Evolutionary conservation across 2,888 invertebrate species (phyloP), one percentile per base, ranked within the genome.

Genomic region (Sisyra terminalis): DNA sequence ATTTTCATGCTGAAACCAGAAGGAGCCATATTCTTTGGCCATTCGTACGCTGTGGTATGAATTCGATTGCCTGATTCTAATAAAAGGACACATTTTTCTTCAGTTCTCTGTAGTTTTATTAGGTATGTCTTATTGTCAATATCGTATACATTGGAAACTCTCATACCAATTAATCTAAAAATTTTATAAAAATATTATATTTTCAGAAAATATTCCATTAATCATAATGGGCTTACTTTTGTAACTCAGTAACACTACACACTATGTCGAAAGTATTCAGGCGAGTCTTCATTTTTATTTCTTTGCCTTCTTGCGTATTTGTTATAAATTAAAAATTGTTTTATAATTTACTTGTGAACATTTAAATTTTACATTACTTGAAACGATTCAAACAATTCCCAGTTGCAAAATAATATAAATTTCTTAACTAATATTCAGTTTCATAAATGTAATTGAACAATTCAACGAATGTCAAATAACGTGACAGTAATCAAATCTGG

Each of bases 1-100:
- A 98, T 69, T 85, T 98, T 99, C 97, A 98, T 98, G 48, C 90
- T 86, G 58, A 97, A 97, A 1, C 93, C 90, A 0, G 92, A 93
- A 1, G 90, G 96, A 5, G 85, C 86, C 32, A 80, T 73, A 71
- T 92, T 93, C 65, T 98, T 98, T 0, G 97, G 96, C 97, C 98
- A 98, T 58, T 97, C 96, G 65, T 90, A 98, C 31, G 75, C 82
- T 9, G 98, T 98, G 4, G 81, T 81, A 57, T 98, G 98, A 46
- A 98, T 80, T 45, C 96, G 70, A 51, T 78, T 84, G 0, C 94
- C 98, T 0, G 96, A 97, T 66, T 99, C 98, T 29, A 98, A 62
- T 6, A 99, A 63, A 24, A 98, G 65, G 8, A 94, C 75, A 41
- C 71, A 71, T 66, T 98, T 98, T 53, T 85, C 78, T 56, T 93